A percentile compares a stretch with the other conserved stretches of the same genome.
Evolutionary conservation across 2,113 vertebrate genomes (phyloP).

Genomic region (Charina bottae): DNA sequence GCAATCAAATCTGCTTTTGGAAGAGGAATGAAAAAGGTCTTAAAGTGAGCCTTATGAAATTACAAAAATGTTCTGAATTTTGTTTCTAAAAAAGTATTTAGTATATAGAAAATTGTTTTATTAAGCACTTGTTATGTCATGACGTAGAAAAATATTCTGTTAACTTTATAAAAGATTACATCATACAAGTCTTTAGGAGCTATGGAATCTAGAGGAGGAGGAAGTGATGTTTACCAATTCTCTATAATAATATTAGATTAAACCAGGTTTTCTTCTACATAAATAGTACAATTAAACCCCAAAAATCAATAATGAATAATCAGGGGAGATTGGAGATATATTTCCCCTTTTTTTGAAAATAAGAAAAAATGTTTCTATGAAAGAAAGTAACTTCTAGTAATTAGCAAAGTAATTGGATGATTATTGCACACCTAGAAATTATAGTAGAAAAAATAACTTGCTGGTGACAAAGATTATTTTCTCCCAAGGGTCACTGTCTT

Average conservation of each 20-base stretch:
- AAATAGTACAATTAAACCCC: not conserved
- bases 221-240: conserved; percentile 54
- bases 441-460: conserved; percentile 49
- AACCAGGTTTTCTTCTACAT: not conserved
- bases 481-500: conserved; percentile 45
- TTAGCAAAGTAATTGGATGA: conserved; percentile 64
- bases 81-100: not conserved
- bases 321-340: not conserved
- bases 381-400: conserved; percentile 49
- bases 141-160: conserved; percentile 36
- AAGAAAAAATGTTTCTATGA: conserved; percentile 29
- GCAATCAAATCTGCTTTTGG: not conserved
- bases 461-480: conserved; percentile 42
- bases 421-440: conserved; percentile 64
- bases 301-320: not conserved
- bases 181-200: conserved; percentile 32
- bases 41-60: not conserved
- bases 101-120: conserved; percentile 5
- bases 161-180: conserved; percentile 29
- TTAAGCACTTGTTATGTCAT: not conserved
- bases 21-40: not conserved
- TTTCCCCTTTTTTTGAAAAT: conserved; percentile 8
- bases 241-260: not conserved
- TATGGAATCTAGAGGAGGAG: conserved; percentile 30
- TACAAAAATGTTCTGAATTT: not conserved